Evolutionary conservation across 2,888 invertebrate genomes (phyloP).

Genomic region (Andrena bicolor): DNA sequence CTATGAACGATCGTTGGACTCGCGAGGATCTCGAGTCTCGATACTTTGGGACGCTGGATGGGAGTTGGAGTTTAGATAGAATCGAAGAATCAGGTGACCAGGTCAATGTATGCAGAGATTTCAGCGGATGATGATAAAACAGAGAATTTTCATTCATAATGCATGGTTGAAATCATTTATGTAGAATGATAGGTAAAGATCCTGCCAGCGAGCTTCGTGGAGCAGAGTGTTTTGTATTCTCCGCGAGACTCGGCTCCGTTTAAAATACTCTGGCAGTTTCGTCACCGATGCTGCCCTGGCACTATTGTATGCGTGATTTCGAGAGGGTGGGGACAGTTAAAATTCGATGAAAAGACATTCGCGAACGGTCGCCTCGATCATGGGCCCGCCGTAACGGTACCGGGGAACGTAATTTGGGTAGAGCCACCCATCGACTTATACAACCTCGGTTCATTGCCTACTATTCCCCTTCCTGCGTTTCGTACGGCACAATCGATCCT

Average conservation of each 20-base stretch:
- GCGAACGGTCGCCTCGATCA: constrained; percentile 66
- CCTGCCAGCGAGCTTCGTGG: background rate
- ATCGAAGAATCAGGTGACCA: background rate
- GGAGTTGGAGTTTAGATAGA: background rate
- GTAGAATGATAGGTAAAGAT: background rate
- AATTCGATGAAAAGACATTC: constrained; percentile 57
- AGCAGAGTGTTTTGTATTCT: constrained; percentile 8
- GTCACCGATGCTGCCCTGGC: constrained; percentile 4
- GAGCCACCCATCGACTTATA: constrained; percentile 57
- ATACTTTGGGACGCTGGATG: background rate
- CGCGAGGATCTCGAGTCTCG: background rate
- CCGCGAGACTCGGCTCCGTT: background rate
- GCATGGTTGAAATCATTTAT: background rate
- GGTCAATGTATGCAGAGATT: too few relatives aligned
- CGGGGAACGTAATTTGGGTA: constrained; percentile 79
- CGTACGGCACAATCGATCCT: constrained; percentile 2
- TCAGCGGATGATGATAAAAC: too few relatives aligned
- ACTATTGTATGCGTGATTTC: constrained; percentile 46
- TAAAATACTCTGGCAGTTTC: constrained; percentile 8
- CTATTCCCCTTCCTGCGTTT: constrained; percentile 48
- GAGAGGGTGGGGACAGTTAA: constrained; percentile 44
- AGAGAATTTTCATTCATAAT: background rate
- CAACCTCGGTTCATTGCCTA: constrained; percentile 63
- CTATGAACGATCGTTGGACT: background rate
- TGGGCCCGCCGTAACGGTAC: constrained; percentile 78